These are phyloP conservation scores for Oxystoma pomonae DNA, from an alignment of 2,888 invertebrate genomes.

Conservation along the genomic window DNA sequence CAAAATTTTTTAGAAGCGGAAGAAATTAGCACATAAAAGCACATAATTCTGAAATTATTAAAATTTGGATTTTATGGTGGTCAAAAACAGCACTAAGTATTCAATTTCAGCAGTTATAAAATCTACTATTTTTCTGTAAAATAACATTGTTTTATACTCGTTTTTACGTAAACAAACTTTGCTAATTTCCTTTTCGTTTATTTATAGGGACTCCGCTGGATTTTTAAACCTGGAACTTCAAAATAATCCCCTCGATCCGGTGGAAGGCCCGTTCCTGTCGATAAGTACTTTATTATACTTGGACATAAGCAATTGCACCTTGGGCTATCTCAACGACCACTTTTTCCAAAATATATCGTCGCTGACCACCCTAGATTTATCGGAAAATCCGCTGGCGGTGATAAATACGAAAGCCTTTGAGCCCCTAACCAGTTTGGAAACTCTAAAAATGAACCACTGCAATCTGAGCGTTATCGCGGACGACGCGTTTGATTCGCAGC, in stretches of 20 bases:
- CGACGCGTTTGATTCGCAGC: constrained; percentile 54
- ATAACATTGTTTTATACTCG: too few relatives aligned
- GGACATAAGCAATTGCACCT: constrained; percentile 62
- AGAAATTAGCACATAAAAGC: too few relatives aligned
- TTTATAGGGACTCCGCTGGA: constrained; percentile 61
- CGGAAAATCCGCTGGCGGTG: constrained; percentile 59
- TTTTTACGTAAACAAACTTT: too few relatives aligned
- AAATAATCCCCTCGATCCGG: constrained; percentile 59
- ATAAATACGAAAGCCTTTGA: constrained; percentile 59
- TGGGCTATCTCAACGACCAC: constrained; percentile 55
- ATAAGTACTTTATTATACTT: constrained; percentile 64
- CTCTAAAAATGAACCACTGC: constrained; percentile 62
- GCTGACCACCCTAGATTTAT: constrained; percentile 64
- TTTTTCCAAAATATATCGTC: constrained; percentile 66
- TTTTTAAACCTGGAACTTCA: constrained; percentile 67
- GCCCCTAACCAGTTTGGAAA: constrained; percentile 61
- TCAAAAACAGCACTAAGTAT: too few relatives aligned
- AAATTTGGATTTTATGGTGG: too few relatives aligned
- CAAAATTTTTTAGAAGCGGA: too few relatives aligned
- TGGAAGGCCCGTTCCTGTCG: constrained; percentile 62
- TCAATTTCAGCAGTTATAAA: too few relatives aligned
- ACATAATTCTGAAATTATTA: too few relatives aligned
- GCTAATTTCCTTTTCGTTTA: not conserved
- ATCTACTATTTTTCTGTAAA: too few relatives aligned
- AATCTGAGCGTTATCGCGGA: constrained; percentile 57